These are phyloP conservation scores for Tyrophagus putrescentiae DNA, from an alignment of 1,140 invertebrate genomes.

Conservation along the genomic window DNA sequence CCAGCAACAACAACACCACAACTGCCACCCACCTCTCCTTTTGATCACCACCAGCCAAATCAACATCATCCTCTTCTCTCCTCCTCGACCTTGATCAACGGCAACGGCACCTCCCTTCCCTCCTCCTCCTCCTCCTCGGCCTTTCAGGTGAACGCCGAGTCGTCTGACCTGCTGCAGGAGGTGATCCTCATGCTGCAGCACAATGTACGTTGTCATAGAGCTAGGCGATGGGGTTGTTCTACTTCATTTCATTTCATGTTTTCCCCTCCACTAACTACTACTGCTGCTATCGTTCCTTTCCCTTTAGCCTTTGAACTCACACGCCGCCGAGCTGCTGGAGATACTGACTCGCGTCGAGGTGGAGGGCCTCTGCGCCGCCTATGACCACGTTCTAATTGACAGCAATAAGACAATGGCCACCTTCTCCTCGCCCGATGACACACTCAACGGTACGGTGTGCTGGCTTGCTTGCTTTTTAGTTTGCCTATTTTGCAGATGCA, in stretches of 20 bases:
- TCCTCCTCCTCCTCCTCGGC: too few relatives aligned
- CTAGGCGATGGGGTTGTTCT: background rate
- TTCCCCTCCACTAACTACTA: background rate
- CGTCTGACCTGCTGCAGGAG: slow-evolving; percentile 20
- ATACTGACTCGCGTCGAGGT: slow-evolving; percentile 56
- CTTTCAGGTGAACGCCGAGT: background rate
- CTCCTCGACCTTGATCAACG: too few relatives aligned
- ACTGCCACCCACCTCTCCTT: background rate
- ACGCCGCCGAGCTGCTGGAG: slow-evolving; percentile 50
- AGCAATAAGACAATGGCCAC: background rate
- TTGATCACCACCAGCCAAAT: background rate
- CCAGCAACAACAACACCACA: background rate
- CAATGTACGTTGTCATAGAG: slow-evolving; percentile 22
- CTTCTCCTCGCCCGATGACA: background rate
- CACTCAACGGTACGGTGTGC: background rate
- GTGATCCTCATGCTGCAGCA: slow-evolving; percentile 21
- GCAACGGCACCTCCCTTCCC: too few relatives aligned
- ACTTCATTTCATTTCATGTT: background rate
- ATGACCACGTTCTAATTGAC: slow-evolving; percentile 21
- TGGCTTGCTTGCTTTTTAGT: background rate
- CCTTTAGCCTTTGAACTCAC: slow-evolving; percentile 25
- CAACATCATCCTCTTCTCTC: too few relatives aligned
- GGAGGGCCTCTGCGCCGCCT: slow-evolving; percentile 49
- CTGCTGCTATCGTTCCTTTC: slow-evolving; percentile 18
- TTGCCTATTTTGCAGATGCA: background rate